phyloP scores from a whole-genome alignment of 2,888 invertebrate genomes.

The Eueremaeus valkanovi region DNA sequence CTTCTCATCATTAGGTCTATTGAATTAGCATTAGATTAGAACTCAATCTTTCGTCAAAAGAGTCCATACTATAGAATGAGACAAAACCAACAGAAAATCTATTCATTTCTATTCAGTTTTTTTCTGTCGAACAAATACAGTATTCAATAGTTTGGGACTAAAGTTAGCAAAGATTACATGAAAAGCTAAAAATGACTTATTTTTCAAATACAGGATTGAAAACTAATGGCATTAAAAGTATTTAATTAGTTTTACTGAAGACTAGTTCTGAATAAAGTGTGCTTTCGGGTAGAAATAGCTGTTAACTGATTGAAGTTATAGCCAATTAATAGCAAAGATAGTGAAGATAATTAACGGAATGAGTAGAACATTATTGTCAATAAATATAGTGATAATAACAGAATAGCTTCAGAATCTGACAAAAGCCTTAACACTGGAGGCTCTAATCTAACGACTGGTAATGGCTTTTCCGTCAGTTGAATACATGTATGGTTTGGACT shows the following conservation, averaged over 20 bases:
- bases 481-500: neutral
- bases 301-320: neutral
- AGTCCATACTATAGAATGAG: too few species aligned
- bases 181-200: conserved; percentile 2
- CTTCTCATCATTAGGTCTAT: neutral
- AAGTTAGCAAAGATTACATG: too few species aligned
- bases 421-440: neutral
- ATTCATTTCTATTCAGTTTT: too few species aligned
- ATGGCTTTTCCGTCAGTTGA: conserved; percentile 4
- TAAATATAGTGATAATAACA: neutral
- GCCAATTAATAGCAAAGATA: conserved; percentile 1
- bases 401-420: neutral
- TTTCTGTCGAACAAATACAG: too few species aligned
- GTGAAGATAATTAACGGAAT: neutral
- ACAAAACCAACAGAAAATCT: too few species aligned
- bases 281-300: neutral
- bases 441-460: neutral
- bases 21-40: conserved; percentile 10
- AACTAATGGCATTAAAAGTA: too few species aligned
- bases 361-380: neutral
- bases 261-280: neutral
- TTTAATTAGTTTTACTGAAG: too few species aligned
- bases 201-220: too few species aligned
- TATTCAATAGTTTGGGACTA: too few species aligned
- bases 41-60: neutral